Conservation (phyloP, 2,797 vertebrate genomes). For the Eulemur coronatus region DNA sequence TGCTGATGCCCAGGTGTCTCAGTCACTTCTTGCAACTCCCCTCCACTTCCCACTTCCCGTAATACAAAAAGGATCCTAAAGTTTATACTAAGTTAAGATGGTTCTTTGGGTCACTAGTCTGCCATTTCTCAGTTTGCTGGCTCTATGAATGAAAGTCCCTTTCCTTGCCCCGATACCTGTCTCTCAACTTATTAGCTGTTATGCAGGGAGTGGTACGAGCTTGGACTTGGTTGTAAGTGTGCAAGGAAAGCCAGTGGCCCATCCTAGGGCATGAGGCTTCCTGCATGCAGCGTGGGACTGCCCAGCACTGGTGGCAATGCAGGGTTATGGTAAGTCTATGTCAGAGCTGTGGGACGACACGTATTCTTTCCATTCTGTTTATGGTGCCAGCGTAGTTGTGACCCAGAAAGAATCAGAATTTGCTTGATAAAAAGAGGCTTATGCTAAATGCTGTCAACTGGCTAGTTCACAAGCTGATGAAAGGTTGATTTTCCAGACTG, state of each 20-base stretch:
- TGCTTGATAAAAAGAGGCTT: background rate
- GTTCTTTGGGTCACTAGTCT: no score
- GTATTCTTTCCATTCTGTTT: background rate
- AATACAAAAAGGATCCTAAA: no score
- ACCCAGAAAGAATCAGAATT: background rate
- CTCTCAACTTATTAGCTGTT: no score
- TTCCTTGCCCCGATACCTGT: no score
- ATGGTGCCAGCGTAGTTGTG: background rate
- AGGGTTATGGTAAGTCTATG: background rate
- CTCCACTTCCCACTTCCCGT: no score
- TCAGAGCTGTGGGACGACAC: background rate
- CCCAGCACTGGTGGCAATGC: background rate
- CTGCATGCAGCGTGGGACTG: fast-evolving
- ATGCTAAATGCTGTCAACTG: background rate
- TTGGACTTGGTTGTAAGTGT: background rate
- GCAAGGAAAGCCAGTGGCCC: background rate
- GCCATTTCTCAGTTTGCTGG: no score
- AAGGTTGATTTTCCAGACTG: background rate
- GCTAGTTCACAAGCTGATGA: background rate
- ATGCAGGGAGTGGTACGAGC: no score
- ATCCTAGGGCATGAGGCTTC: background rate
- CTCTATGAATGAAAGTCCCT: no score
- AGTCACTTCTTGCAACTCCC: no score
- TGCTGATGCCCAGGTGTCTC: no score
- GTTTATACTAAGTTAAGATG: no score